phyloP scores from a whole-genome alignment of 2,113 vertebrate genomes.

The Noctilio leporinus region DNA sequence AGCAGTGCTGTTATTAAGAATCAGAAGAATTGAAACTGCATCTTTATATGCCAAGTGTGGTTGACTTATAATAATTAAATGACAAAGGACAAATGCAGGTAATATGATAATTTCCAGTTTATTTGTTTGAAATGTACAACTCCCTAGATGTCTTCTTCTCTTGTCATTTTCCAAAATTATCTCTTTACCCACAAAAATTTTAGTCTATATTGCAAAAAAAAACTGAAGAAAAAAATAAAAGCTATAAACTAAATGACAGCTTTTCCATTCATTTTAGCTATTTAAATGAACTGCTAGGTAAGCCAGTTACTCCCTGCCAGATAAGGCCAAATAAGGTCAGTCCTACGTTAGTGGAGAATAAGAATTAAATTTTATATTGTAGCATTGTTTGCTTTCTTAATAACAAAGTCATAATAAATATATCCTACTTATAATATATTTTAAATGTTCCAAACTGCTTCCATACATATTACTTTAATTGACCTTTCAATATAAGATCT shows the following conservation, averaged over 20 bases:
- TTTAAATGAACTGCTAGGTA: background rate
- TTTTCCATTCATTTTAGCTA: background rate
- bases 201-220: background rate
- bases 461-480: background rate
- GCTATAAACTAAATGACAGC: background rate
- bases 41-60: background rate
- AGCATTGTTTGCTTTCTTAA: background rate
- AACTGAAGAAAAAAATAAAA: background rate
- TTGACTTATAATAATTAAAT: background rate
- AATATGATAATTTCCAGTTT: constrained; percentile 33
- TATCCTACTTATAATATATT: background rate
- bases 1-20: background rate
- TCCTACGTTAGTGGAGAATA: background rate
- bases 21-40: background rate
- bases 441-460: background rate
- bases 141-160: background rate
- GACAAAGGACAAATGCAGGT: background rate
- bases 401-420: background rate
- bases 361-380: background rate
- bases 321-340: background rate
- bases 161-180: background rate
- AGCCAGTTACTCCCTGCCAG: too few relatives aligned
- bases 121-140: background rate
- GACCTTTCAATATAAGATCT: background rate
- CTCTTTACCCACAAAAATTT: background rate